phyloP scores from a whole-genome alignment of 2,797 vertebrate genomes.

The Serranus cabrilla region DNA sequence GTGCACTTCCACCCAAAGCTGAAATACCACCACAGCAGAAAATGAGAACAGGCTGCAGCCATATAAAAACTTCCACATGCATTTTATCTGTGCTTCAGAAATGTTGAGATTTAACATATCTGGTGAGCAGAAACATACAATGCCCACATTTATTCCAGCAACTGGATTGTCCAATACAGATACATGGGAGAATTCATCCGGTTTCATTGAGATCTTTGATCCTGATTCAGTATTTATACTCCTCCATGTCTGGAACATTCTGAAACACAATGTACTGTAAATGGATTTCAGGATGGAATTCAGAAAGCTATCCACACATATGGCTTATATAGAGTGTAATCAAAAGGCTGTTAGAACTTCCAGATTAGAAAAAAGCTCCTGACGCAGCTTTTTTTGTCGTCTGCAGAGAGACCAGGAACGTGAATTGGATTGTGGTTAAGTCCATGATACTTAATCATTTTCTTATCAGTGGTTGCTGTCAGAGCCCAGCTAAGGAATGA shows the following conservation, averaged over 20 bases:
- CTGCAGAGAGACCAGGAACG: conserved; percentile 41
- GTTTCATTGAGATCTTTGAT: conserved; percentile 31
- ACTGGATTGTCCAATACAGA: conserved; percentile 35
- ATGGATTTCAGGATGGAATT: conserved; percentile 57
- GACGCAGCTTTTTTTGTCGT: conserved; percentile 57
- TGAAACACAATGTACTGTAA: conserved; percentile 50
- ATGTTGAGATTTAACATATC: no score
- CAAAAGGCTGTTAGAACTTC: conserved; percentile 56
- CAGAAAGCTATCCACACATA: conserved; percentile 33
- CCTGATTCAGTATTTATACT: conserved; percentile 10
- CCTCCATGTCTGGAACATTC: conserved; percentile 29
- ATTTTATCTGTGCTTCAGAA: no score
- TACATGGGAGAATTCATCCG: conserved; percentile 13
- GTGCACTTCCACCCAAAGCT: no score
- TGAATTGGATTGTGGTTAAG: conserved; percentile 62
- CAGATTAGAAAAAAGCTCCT: conserved; percentile 42
- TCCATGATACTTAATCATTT: conserved; percentile 78
- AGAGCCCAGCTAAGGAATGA: conserved; percentile 68
- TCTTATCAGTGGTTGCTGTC: conserved; percentile 76
- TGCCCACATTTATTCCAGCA: no score
- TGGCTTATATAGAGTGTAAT: conserved; percentile 51
- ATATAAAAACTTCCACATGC: no score
- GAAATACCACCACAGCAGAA: no score
- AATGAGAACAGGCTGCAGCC: no score
- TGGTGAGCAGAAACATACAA: no score